Percentiles rank a stretch among this genome's conserved stretches.
Conservation (phyloP, 2,888 invertebrate genomes). For the Ectemnius continuus region DNA sequence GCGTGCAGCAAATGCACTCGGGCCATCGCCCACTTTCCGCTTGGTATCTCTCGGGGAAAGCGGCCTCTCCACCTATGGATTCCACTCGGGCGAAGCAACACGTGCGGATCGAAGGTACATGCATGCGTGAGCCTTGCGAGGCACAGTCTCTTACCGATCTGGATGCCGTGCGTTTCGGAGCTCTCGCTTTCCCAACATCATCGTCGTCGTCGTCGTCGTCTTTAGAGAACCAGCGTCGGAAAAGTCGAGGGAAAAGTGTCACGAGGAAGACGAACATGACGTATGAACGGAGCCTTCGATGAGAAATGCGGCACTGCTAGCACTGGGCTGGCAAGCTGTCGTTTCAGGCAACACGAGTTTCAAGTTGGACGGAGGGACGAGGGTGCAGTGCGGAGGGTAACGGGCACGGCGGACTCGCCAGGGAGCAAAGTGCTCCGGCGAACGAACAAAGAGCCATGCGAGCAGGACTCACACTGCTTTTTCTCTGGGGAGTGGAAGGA, state of each 20-base stretch:
- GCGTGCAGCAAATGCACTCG: too few species aligned
- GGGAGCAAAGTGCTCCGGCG: conserved; percentile 7
- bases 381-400: not conserved
- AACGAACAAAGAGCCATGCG: conserved; percentile 6
- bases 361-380: not conserved
- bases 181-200: not conserved
- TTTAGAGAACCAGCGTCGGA: not conserved
- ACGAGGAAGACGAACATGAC: not conserved
- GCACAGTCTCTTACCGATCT: not conserved
- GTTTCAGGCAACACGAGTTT: not conserved
- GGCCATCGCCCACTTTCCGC: too few species aligned
- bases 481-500: not conserved
- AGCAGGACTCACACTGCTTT: not conserved
- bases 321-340: not conserved
- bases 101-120: conserved; percentile 7
- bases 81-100: conserved; percentile 4
- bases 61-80: not conserved
- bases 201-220: too few species aligned
- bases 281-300: not conserved
- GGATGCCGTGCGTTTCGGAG: not conserved
- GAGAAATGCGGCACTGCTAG: not conserved
- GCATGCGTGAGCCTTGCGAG: not conserved
- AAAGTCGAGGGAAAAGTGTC: not conserved
- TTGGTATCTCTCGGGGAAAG: not conserved
- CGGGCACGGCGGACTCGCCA: not conserved